phyloP scores from a whole-genome alignment of 2,113 vertebrate genomes.

The Struthio camelus region DNA sequence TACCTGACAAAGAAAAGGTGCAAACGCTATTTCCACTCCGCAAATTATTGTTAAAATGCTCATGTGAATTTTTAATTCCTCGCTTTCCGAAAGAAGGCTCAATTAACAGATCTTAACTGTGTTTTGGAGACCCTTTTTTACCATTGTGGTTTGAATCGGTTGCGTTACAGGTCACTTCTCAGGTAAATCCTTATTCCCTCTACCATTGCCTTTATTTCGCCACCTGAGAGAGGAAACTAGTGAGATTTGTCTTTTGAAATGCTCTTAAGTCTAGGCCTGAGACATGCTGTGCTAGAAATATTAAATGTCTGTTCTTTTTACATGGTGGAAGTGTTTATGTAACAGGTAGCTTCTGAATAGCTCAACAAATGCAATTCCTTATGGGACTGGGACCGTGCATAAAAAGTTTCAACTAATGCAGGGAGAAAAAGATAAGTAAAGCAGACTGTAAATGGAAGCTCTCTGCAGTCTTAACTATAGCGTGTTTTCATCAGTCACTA shows the following conservation, averaged over 20 bases:
- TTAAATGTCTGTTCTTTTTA: not conserved
- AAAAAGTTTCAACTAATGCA: not conserved
- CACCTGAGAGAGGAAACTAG: not conserved
- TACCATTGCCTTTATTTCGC: not conserved
- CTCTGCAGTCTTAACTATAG: not conserved
- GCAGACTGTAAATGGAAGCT: not conserved
- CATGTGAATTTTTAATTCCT: not conserved
- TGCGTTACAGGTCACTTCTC: not conserved
- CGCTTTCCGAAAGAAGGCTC: not conserved
- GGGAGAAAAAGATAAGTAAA: not conserved
- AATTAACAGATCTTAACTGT: not conserved
- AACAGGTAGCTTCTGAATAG: slow-evolving; percentile 1
- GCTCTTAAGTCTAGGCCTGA: not conserved
- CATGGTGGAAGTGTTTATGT: not conserved
- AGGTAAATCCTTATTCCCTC: not conserved
- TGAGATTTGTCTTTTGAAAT: not conserved
- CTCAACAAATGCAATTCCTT: slow-evolving; percentile 12
- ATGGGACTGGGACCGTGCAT: not conserved
- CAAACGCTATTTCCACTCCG: not conserved
- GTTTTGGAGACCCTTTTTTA: not conserved
- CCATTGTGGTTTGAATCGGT: not conserved
- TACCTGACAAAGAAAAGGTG: not conserved
- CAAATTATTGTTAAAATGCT: not conserved
- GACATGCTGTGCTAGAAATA: not conserved
- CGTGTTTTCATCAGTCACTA: not conserved